Conservation (phyloP, 1,140 invertebrate genomes). For the Augochlora pura region DNA sequence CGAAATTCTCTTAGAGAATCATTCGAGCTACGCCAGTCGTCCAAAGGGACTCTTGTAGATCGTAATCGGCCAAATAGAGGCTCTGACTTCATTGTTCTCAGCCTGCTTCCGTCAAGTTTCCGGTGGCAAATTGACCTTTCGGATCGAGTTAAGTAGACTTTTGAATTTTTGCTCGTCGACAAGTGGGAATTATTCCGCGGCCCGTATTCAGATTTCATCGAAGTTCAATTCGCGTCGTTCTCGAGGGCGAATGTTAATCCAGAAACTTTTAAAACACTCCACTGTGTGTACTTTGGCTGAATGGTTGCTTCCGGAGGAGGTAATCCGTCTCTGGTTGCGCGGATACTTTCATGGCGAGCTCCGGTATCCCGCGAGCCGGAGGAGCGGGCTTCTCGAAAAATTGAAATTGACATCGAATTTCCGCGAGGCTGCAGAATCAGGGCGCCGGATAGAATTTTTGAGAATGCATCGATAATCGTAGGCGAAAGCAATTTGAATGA, state of each 20-base stretch:
- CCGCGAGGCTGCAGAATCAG: not conserved
- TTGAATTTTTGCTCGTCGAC: conserved; percentile 35
- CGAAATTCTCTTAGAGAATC: conserved; percentile 18
- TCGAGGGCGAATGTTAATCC: not conserved
- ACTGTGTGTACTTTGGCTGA: not conserved
- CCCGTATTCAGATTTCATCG: not conserved
- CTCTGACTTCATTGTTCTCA: conserved; percentile 27
- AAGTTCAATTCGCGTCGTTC: not conserved
- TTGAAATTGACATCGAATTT: not conserved
- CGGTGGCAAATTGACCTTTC: conserved; percentile 45
- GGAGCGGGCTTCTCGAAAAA: not conserved
- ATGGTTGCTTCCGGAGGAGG: not conserved
- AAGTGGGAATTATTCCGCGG: conserved; percentile 36
- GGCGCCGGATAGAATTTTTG: not conserved
- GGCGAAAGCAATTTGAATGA: too few species aligned
- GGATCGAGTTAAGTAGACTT: conserved; percentile 51
- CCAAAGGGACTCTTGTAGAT: conserved; percentile 25
- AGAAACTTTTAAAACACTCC: conserved; percentile 11
- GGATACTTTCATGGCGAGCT: not conserved
- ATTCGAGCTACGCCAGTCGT: conserved; percentile 12
- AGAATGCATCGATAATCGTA: too few species aligned
- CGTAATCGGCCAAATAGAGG: conserved; percentile 39
- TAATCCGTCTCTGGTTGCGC: not conserved
- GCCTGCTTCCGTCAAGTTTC: conserved; percentile 33
- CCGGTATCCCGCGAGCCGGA: not conserved